Percentiles rank a stretch among this genome's conserved stretches.
These are phyloP conservation scores for Hipposideros larvatus DNA, from an alignment of 2,797 vertebrate species.

Conservation along the genomic window DNA sequence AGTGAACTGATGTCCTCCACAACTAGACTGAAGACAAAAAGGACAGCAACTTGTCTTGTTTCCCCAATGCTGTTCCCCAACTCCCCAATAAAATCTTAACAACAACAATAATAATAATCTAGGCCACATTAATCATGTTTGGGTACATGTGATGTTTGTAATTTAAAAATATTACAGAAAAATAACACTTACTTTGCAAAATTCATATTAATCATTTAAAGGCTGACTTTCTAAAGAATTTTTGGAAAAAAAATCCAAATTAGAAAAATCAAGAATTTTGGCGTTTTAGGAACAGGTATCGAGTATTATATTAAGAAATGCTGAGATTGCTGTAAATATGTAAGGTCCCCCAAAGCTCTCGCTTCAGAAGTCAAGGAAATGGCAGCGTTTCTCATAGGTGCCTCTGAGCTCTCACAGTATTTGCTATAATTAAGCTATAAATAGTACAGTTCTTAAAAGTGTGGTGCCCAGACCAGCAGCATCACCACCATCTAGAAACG, in stretches of 20 bases:
- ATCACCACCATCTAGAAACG: neutral
- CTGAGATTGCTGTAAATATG: neutral
- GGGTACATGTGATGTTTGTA: neutral
- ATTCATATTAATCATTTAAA: slow-evolving; percentile 2
- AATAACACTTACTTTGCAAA: slow-evolving; percentile 39
- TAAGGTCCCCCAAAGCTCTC: neutral
- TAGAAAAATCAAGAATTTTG: slow-evolving; percentile 10
- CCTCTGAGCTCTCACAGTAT: neutral
- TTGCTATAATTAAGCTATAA: neutral
- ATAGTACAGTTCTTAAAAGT: neutral
- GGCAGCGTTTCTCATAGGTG: neutral
- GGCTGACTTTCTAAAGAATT: slow-evolving; percentile 3
- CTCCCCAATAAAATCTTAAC: no score
- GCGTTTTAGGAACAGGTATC: neutral
- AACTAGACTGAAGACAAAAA: no score
- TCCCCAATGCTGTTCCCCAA: no score
- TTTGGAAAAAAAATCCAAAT: slow-evolving; percentile 15
- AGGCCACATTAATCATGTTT: neutral
- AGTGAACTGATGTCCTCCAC: no score
- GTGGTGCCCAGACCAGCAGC: neutral
- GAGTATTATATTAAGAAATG: slow-evolving; percentile 11
- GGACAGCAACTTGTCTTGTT: no score
- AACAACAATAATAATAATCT: neutral
- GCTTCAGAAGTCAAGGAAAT: slow-evolving; percentile 14
- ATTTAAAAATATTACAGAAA: slow-evolving; percentile 37